Percentiles rank a stretch among this genome's conserved stretches.
These are phyloP conservation scores for Zaprionus ornatus DNA, from an alignment of 1,140 invertebrate genomes.

Conservation along the genomic window DNA sequence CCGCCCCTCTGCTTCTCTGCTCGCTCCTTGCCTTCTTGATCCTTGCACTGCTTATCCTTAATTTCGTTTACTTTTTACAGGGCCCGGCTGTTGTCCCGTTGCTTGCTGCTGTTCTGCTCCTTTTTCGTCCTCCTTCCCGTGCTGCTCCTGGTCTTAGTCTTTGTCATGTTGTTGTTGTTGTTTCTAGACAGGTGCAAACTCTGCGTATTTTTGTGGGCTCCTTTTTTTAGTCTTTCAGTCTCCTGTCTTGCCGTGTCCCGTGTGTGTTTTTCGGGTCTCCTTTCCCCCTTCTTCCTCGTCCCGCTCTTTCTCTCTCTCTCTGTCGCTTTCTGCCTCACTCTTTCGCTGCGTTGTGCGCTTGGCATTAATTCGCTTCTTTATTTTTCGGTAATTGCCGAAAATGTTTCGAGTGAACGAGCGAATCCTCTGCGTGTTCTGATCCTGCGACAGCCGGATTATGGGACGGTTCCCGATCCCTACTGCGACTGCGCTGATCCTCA, in stretches of 20 bases:
- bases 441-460: constrained; percentile 72
- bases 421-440: constrained; percentile 72
- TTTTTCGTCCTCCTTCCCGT: no score
- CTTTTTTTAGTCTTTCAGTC: neutral
- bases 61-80: constrained; percentile 58
- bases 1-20: neutral
- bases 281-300: neutral
- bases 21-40: constrained; percentile 8
- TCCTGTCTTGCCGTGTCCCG: neutral
- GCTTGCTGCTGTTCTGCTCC: constrained; percentile 1
- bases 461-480: constrained; percentile 11
- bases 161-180: neutral
- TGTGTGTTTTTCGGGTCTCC: constrained; percentile 2
- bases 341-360: constrained; percentile 7
- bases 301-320: neutral
- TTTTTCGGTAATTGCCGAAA: constrained; percentile 80
- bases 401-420: constrained; percentile 73
- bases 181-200: constrained; percentile 71
- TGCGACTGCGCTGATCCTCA: constrained; percentile 44
- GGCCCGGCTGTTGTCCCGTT: constrained; percentile 44
- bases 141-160: neutral
- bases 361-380: constrained; percentile 78
- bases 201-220: neutral
- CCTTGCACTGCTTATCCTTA: constrained; percentile 64
- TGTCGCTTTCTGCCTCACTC: neutral